These are phyloP conservation scores for Drosophila peninsularis DNA, from an alignment of 2,888 invertebrate species.

Conservation along the genomic window DNA sequence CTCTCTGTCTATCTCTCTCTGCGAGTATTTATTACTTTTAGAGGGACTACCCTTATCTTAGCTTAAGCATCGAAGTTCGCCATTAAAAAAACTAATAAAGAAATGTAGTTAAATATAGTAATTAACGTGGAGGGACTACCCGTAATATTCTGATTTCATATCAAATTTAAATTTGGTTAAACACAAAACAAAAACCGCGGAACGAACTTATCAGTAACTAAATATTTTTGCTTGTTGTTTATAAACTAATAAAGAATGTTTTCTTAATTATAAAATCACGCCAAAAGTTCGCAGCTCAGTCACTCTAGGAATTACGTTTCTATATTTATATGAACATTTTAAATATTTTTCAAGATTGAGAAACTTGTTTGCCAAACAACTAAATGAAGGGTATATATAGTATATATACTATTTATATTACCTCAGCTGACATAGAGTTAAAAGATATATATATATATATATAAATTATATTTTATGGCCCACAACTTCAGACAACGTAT, in stretches of 20 bases:
- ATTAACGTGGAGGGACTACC: not conserved
- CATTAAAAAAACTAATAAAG: not conserved
- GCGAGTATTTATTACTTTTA: too few species aligned
- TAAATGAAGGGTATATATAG: not conserved
- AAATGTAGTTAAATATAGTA: not conserved
- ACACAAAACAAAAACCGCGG: not conserved
- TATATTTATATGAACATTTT: not conserved
- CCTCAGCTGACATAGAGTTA: not conserved
- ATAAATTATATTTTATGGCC: not conserved
- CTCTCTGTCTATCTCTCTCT: not conserved
- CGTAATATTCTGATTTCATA: not conserved
- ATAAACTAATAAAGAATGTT: not conserved
- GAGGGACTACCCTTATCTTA: not conserved
- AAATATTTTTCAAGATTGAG: not conserved
- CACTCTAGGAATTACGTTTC: not conserved
- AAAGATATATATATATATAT: not conserved
- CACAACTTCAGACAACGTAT: not conserved
- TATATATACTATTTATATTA: not conserved
- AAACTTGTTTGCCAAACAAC: not conserved
- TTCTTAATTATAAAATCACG: not conserved
- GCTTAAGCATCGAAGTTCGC: not conserved
- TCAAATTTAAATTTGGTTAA: not conserved
- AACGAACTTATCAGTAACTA: conserved; percentile 1
- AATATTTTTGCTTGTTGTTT: not conserved
- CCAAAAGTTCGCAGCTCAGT: not conserved